Conservation (phyloP, 2,113 vertebrate genomes). For the Stigmatopora argus region DNA sequence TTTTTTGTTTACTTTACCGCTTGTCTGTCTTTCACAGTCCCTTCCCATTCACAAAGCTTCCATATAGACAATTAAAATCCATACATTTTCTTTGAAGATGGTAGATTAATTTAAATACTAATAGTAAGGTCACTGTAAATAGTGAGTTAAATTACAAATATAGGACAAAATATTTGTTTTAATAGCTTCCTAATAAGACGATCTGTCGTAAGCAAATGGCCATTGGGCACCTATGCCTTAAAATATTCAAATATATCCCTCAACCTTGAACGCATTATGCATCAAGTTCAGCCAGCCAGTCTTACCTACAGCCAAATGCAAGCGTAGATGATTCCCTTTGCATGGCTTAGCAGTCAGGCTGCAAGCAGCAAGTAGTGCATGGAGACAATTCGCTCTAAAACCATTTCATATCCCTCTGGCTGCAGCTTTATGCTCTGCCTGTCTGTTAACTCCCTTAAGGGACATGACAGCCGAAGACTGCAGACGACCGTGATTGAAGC, state of each 20-base stretch:
- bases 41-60: too few relatives aligned
- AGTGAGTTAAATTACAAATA: neutral
- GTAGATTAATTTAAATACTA: neutral
- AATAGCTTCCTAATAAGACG: neutral
- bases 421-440: constrained; percentile 43
- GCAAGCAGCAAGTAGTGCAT: constrained; percentile 22
- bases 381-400: constrained; percentile 27
- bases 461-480: constrained; percentile 55
- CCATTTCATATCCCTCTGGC: constrained; percentile 43
- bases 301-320: constrained; percentile 41
- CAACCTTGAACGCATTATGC: constrained; percentile 26
- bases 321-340: constrained; percentile 40
- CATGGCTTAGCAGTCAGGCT: constrained; percentile 43
- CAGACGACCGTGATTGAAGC: constrained; percentile 60
- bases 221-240: neutral
- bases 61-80: too few relatives aligned
- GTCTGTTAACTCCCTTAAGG: constrained; percentile 48
- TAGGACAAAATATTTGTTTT: neutral
- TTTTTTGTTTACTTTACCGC: too few relatives aligned
- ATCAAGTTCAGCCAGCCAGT: constrained; percentile 18
- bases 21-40: too few relatives aligned
- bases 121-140: too few relatives aligned
- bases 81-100: neutral
- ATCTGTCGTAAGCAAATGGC: neutral
- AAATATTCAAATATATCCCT: constrained; percentile 32